Base-by-base conservation (phyloP, 2,113 vertebrate species). In the Leptosomus discolor region DNA sequence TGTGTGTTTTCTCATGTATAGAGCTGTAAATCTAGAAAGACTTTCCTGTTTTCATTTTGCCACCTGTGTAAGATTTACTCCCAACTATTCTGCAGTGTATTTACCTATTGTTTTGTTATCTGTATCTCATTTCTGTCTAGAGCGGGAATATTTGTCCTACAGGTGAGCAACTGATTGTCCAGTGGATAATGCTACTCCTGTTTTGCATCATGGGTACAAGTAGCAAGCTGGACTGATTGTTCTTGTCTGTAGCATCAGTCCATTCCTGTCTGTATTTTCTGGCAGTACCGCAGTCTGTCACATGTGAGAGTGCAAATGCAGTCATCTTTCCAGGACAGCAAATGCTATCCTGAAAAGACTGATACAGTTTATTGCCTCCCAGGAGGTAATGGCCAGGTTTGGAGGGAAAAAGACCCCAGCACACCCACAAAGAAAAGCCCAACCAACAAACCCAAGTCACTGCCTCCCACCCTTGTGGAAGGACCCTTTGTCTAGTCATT, bases 391-490 rank as follows among this genome's bases (percentile, higher is more conserved):
- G 30, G 16, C 27, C 9, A 57, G 13, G 26, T 39, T 83, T 67
- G 27, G 23, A 61, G 5, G 27, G 1, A 54, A 39, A 54, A 45
- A 10, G 2, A 2, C 0, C 7, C 27, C 12, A 67, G 12, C 11
- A 50, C 65, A 41, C 15, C 12, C 32, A 20, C 17, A 37, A 79
- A 36, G 17, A 22, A 43, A 32, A n/a, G n/a, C 3, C 13, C 17
- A 60, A n/a, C 2, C 15, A 64, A 12, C 22, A 67, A 32, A 56
- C 6, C 5, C 6, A 67, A 29, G 21, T 46, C 9, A 81, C 3
- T 1, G 3, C 21, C 5, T 2, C 11, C 27, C 7, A 30, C 0
- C 12, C 12, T 54, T 54, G 16, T 37, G 22, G 43, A 50, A 74
- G 7, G 9, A 46, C n/a, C 21, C 11, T 64, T 54, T 90, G 23